A percentile compares a stretch with the other conserved stretches of the same genome.
phyloP scores from a whole-genome alignment of 2,113 vertebrate species.

The Haplotaxodon microlepis region DNA sequence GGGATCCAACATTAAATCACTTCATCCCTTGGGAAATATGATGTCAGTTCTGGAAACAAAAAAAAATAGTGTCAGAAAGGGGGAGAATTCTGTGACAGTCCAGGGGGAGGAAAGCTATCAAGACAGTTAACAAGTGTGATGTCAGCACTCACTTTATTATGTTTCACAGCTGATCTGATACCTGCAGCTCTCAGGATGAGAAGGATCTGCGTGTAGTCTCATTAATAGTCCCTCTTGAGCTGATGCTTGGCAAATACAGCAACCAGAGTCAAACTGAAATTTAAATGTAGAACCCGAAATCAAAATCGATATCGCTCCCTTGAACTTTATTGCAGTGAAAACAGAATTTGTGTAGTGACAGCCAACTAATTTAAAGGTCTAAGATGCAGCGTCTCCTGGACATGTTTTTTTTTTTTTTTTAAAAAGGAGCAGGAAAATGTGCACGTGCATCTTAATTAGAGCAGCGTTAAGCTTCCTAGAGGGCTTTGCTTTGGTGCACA shows the following conservation, averaged over 20 bases:
- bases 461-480: conserved; percentile 46
- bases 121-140: background rate
- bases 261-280: background rate
- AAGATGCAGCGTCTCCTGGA: conserved; percentile 2
- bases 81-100: background rate
- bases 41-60: background rate
- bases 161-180: background rate
- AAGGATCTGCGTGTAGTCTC: background rate
- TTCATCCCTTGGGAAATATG: background rate
- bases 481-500: conserved; percentile 54
- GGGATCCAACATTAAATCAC: background rate
- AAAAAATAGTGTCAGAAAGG: background rate
- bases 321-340: background rate
- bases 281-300: background rate
- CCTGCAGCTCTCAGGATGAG: background rate
- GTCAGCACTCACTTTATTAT: background rate
- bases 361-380: background rate
- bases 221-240: background rate
- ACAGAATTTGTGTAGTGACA: background rate
- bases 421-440: conserved; percentile 30
- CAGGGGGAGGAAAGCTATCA: background rate
- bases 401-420: background rate
- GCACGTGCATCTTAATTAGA: conserved; percentile 62
- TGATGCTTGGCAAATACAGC: background rate
- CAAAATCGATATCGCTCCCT: background rate